Evolutionary conservation across 2,113 vertebrate genomes (phyloP).

Genomic region (Cryptotis parvus): DNA sequence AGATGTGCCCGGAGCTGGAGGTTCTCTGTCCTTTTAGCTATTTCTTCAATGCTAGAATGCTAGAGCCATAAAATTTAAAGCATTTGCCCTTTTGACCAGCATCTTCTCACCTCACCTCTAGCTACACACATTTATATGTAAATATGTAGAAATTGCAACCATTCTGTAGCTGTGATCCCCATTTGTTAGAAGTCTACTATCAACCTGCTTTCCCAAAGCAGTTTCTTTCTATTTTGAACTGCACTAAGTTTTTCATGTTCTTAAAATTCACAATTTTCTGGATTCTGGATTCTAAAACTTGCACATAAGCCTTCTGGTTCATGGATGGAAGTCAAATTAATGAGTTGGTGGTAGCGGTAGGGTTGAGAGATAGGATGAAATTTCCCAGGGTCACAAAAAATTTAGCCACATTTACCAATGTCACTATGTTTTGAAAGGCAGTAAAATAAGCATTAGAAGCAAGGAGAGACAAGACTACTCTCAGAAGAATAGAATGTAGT

Average conservation of each 20-base stretch:
- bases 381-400: neutral
- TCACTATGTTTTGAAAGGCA: neutral
- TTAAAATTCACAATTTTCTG: neutral
- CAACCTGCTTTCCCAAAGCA: neutral
- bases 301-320: neutral
- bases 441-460: neutral
- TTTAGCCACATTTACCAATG: neutral
- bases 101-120: neutral
- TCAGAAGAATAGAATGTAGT: neutral
- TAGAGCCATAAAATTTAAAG: neutral
- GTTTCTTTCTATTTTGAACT: neutral
- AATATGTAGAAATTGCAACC: neutral
- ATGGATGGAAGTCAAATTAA: neutral
- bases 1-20: too few species aligned
- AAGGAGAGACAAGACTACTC: neutral
- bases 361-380: neutral
- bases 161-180: neutral
- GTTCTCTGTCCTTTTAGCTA: too few species aligned
- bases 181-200: neutral
- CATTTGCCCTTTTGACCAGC: neutral
- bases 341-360: too few species aligned
- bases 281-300: neutral
- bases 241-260: neutral
- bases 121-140: neutral
- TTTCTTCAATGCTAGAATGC: too few species aligned